phyloP scores from a whole-genome alignment of 92 coral and sea anemone species.

The Phenganax marumi region DNA sequence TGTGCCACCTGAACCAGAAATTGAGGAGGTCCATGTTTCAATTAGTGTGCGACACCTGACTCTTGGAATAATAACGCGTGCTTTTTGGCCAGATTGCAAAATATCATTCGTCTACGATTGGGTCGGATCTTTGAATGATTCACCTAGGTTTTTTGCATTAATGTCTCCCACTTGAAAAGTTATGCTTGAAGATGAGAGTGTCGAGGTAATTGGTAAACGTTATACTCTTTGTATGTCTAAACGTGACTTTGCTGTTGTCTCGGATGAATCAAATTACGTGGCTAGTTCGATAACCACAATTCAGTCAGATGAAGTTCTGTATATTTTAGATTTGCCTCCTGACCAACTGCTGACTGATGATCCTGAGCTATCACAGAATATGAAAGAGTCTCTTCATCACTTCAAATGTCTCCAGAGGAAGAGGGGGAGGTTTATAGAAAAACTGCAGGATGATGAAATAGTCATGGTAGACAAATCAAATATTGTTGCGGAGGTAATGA shows the following conservation, averaged over 20 bases:
- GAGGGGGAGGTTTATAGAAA: conserved; percentile 11
- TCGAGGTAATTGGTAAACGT: conserved; percentile 26
- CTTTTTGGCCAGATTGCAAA: conserved; percentile 25
- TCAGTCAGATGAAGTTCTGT: neutral
- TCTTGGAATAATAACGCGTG: conserved; percentile 49
- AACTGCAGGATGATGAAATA: conserved; percentile 27
- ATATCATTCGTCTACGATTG: conserved; percentile 59
- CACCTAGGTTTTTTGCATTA: conserved; percentile 45
- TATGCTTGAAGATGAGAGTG: neutral
- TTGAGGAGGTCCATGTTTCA: conserved; percentile 25
- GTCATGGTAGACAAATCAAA: conserved; percentile 49
- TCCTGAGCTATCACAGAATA: conserved; percentile 1
- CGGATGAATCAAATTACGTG: neutral
- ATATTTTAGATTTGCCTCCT: conserved; percentile 3
- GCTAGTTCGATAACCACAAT: neutral
- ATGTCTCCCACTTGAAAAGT: conserved; percentile 6
- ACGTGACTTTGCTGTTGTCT: conserved; percentile 16
- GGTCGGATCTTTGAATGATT: conserved; percentile 48
- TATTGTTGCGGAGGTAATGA: conserved; percentile 47
- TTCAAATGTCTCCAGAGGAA: conserved; percentile 12
- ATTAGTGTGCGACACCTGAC: conserved; percentile 50
- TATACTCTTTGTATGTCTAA: conserved; percentile 27
- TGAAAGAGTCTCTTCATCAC: neutral
- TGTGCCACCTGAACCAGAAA: conserved; percentile 46
- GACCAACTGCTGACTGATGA: conserved; percentile 28